phyloP scores from a whole-genome alignment of 64 coral and sea anemone species.

The Pocillopora damicornis region DNA sequence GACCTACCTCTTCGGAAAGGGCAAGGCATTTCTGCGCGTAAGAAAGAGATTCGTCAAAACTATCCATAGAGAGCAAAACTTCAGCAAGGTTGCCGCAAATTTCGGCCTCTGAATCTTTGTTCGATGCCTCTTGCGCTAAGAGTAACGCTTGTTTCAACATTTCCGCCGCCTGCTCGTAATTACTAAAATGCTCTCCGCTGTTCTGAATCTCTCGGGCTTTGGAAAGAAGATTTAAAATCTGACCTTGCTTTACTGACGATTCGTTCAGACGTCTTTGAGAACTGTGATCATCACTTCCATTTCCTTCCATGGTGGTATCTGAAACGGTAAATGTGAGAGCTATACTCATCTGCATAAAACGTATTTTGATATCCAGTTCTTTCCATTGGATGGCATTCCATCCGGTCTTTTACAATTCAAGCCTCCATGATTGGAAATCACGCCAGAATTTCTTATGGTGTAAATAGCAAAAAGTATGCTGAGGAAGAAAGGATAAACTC shows the following conservation, averaged over 20 bases:
- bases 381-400: too few relatives aligned
- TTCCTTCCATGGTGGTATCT: background rate
- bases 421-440: too few relatives aligned
- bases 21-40: conserved; percentile 26
- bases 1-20: conserved; percentile 12
- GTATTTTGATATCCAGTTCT: too few relatives aligned
- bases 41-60: background rate
- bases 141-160: conserved; percentile 3
- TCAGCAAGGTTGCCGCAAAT: conserved; percentile 25
- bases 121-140: background rate
- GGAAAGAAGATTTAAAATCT: conserved; percentile 19
- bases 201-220: conserved; percentile 1
- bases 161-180: conserved; percentile 14
- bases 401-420: too few relatives aligned
- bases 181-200: background rate
- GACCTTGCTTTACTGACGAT: background rate
- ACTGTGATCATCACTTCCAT: background rate
- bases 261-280: background rate
- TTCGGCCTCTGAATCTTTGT: conserved; percentile 6
- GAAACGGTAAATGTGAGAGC: background rate
- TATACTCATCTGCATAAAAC: too few relatives aligned
- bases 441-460: too few relatives aligned
- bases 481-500: too few relatives aligned
- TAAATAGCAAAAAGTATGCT: too few relatives aligned
- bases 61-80: background rate